Conservation (phyloP, 1,140 invertebrate species). For the Trinorchestia longiramus region DNA sequence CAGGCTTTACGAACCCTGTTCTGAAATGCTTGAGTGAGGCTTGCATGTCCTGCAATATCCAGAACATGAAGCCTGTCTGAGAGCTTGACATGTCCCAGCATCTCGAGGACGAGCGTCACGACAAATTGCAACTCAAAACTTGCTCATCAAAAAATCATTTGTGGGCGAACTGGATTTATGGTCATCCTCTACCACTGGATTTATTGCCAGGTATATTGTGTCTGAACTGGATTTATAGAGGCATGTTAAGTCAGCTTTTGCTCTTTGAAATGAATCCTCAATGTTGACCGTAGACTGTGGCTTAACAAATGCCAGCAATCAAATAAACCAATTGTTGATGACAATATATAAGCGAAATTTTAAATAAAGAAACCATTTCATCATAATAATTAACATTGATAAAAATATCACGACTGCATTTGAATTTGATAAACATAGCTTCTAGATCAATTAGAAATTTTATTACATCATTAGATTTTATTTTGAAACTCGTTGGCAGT, state of each 20-base stretch:
- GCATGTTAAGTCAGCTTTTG: background rate
- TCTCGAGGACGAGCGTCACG: background rate
- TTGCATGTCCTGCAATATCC: background rate
- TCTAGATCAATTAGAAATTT: background rate
- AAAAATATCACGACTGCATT: background rate
- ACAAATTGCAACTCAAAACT: background rate
- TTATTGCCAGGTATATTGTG: too few species aligned
- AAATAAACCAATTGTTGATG: too few species aligned
- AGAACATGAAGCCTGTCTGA: background rate
- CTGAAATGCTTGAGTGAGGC: constrained; percentile 23
- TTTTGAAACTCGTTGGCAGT: too few species aligned
- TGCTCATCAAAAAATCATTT: background rate
- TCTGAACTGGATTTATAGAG: too few species aligned
- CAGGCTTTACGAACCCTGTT: constrained; percentile 12
- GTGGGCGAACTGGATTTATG: background rate
- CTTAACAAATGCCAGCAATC: too few species aligned
- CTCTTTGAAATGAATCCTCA: background rate
- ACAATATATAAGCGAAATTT: too few species aligned
- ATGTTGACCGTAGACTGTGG: too few species aligned
- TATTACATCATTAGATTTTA: background rate
- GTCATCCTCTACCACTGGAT: too few species aligned
- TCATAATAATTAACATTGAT: background rate
- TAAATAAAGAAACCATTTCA: background rate
- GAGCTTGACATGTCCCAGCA: background rate
- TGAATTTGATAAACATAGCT: background rate